Base-by-base conservation (phyloP, 2,113 vertebrate genomes). In the Aplodontia rufa region DNA sequence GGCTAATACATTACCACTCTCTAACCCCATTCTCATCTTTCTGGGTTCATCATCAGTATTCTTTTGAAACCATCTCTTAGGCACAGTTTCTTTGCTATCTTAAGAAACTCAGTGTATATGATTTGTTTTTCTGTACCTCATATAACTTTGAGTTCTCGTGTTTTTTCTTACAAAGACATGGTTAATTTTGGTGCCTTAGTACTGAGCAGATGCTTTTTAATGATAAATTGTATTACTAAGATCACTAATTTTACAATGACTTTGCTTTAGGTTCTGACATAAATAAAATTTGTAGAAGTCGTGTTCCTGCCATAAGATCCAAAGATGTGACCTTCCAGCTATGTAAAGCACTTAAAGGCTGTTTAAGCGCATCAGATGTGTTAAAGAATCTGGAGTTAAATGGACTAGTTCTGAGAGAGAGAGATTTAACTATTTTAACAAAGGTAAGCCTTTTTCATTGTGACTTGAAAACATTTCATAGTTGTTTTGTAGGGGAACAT, bases 291-390 rank as follows among this genome's bases (percentile, higher is more conserved):
- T 97, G 98, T 72, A 99, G 96, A 98, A 99, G 98, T 97, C 99
- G 97, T 95, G 98, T 99, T 96, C 99, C 99, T 96, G 98, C 98
- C 16, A 96, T 99, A 96, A 98, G 98, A 49, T 99, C 99, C 20
- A 99, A 99, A 98, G 99, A 99, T 71, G 97, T 99, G 97, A 99
- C 99, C 42, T 98, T 99, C 49, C 99, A 99, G 93, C 95, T 99
- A 40, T 99, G 99, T 97, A 99, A 98, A 97, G 98, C 99, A 86
- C 93, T 99, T 88, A 99, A 98, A 97, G 98, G 99, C 82, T 99
- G 99, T 97, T 97, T 99, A 93, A 98, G 94, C 91, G 71, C 98
- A 55, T 99, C 99, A 55, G 96, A 96, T 78, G 98, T 97, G 88
- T 98, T 99, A 35, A 99, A 98, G 98, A 99, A 97, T 71, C 97